Base-by-base conservation (phyloP, 2,888 invertebrate species). In the Punctoribates punctum region DNA sequence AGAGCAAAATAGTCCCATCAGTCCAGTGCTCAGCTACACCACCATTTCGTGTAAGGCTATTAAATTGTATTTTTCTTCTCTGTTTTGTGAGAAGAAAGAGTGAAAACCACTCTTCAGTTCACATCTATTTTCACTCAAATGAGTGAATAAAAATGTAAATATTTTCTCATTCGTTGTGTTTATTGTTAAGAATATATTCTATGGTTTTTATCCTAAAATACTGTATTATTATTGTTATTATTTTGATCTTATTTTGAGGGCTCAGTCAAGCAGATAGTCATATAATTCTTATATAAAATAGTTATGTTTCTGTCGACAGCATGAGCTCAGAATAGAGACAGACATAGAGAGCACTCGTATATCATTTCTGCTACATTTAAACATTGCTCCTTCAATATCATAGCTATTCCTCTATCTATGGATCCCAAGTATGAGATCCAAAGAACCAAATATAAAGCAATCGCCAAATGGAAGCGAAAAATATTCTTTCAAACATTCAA, bases 361-460 rank as follows among this genome's bases (percentile, higher is more conserved):
- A 67, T 67, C 67, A 67, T 67, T 67, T 67, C 25, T 38, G 67
- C n/a, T 67, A 67, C 67, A 67, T 67, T 67, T 38, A 67, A 29
- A 17, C 34, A 67, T 67, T 8, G 62, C 25, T 62, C 62, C 62
- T 5, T 57, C 25, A 17, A 48, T 48, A 17, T 11, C 2, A 11
- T 13, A 2, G 6, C 17, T 48, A 48, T 48, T 48, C 46, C 17
- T 17, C 11, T 48, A 15, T 15, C 15, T 17, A 48, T 48, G 17
- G 11, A 15, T 48, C 46, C 1, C 46, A 48, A 48, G 6, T 15
- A 48, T 48, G 11, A 48, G 17, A 15, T 13, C 1, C 46, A 42
- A 42, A 42, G n/a, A n/a, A 5, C 34, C 46, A 48, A 48, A 48
- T 48, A 13, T 48, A 48, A 48, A 48, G 2, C 46, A 3, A 8